Conservation (phyloP, 1,140 invertebrate genomes). For the Drosophila suzukii region DNA sequence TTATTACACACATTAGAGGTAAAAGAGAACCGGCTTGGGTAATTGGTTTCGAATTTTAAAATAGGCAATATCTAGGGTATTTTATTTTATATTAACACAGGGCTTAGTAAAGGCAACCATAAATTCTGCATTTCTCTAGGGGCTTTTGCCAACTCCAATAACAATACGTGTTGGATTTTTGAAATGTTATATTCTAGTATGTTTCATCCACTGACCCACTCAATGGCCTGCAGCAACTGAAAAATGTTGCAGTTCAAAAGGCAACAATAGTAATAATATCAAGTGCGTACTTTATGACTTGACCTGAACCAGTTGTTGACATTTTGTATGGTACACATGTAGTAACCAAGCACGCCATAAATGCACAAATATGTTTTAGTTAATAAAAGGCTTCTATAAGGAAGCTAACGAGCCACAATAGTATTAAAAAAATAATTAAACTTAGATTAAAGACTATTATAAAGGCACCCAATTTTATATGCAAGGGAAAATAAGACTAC, state of each 20-base stretch:
- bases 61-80: neutral
- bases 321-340: neutral
- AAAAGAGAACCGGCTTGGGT: conserved; percentile 18
- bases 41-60: conserved; percentile 68
- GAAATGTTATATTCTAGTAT: conserved; percentile 3
- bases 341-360: neutral
- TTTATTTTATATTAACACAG: neutral
- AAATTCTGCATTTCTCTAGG: too few relatives aligned
- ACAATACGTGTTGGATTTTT: conserved; percentile 4
- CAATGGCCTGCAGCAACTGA: conserved; percentile 20
- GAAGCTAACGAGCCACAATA: too few relatives aligned
- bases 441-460: too few relatives aligned
- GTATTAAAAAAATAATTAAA: too few relatives aligned
- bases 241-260: conserved; percentile 14
- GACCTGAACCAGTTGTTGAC: conserved; percentile 27
- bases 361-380: neutral
- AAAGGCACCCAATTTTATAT: too few relatives aligned
- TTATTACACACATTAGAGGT: conserved; percentile 42
- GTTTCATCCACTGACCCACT: neutral
- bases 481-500: too few relatives aligned
- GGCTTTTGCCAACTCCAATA: neutral
- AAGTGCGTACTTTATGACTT: conserved; percentile 16
- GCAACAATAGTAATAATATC: conserved; percentile 12
- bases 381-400: neutral
- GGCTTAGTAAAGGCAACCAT: neutral